A percentile compares a stretch with the other conserved stretches of the same genome.
phyloP scores from a whole-genome alignment of 1,140 invertebrate species.

The Cydia amplana region DNA sequence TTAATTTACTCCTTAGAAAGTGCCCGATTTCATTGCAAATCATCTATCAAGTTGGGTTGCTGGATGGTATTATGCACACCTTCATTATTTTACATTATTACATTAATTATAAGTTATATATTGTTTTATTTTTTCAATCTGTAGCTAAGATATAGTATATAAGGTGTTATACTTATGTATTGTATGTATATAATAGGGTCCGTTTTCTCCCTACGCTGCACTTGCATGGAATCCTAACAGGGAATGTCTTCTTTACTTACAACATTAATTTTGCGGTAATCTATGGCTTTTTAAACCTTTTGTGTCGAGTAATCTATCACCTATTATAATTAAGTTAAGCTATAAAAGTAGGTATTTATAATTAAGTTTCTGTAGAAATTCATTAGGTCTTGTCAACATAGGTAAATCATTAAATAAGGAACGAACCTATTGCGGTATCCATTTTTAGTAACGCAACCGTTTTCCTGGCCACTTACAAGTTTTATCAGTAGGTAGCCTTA shows the following conservation, averaged over 20 bases:
- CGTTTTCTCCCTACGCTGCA: conserved; percentile 45
- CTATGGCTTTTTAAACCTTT: conserved; percentile 1
- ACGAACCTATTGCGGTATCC: too few relatives aligned
- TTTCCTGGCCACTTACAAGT: too few relatives aligned
- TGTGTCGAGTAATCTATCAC: background rate
- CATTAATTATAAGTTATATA: too few relatives aligned
- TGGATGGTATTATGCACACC: too few relatives aligned
- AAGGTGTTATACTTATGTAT: conserved; percentile 31
- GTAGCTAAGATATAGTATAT: conserved; percentile 31
- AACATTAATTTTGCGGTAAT: conserved; percentile 29
- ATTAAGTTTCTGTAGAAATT: background rate
- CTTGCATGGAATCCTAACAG: conserved; percentile 49
- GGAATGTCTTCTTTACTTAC: conserved; percentile 44
- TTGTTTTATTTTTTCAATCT: background rate
- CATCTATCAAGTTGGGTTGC: too few relatives aligned
- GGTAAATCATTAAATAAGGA: background rate
- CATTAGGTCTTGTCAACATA: background rate
- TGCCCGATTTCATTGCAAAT: too few relatives aligned
- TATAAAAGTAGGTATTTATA: too few relatives aligned
- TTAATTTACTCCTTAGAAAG: too few relatives aligned
- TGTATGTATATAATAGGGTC: conserved; percentile 26
- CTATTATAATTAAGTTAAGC: too few relatives aligned
- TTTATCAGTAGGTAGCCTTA: too few relatives aligned
- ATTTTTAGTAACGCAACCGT: too few relatives aligned
- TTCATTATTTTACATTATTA: too few relatives aligned